These are phyloP conservation scores for Mungos mungo DNA, from an alignment of 2,113 vertebrate species.

Conservation along the genomic window DNA sequence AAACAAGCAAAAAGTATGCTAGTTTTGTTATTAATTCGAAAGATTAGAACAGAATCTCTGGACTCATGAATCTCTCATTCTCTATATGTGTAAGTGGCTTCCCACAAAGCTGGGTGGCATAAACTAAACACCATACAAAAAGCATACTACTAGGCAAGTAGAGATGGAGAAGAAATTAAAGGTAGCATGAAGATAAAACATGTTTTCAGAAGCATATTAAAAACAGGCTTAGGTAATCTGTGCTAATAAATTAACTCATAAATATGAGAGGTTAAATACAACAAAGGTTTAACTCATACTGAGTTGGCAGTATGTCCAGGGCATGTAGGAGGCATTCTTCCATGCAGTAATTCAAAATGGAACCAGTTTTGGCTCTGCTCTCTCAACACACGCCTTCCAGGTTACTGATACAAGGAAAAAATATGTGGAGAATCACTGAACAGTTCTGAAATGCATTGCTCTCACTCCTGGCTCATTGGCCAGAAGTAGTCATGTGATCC, in stretches of 20 bases:
- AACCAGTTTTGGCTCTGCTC: not conserved
- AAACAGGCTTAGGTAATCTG: not conserved
- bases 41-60: not conserved
- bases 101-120: not conserved
- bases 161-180: not conserved
- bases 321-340: not conserved
- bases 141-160: not conserved
- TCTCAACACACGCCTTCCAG: not conserved
- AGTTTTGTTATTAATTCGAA: not conserved
- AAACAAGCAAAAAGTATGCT: not conserved
- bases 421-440: not conserved
- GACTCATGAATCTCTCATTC: not conserved
- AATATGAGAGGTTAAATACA: not conserved
- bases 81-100: accelerated
- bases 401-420: not conserved
- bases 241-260: not conserved
- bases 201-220: not conserved
- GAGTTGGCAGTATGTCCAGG: not conserved
- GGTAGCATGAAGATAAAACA: not conserved
- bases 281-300: not conserved
- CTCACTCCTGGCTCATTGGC: not conserved
- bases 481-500: not conserved
- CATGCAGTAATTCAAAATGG: too few relatives aligned
- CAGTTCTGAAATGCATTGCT: not conserved
- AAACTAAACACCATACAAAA: not conserved